These are phyloP conservation scores for Actinernus sp. DNA, from an alignment of 92 coral and sea anemone species.

Conservation along the genomic window DNA sequence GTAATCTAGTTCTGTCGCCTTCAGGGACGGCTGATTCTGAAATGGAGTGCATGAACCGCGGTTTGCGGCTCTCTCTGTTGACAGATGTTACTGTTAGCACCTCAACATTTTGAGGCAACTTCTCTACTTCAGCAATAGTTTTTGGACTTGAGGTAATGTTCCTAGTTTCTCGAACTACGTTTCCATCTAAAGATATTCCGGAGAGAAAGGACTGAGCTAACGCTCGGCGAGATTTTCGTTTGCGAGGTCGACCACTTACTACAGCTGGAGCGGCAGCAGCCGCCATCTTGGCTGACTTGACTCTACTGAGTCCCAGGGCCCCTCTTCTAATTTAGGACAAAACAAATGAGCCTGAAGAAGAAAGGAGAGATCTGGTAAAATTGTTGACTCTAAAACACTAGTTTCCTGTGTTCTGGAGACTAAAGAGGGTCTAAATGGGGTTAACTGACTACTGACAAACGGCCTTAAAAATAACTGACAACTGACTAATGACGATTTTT, in stretches of 20 bases:
- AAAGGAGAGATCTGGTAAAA: too few species aligned
- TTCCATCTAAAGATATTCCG: constrained; percentile 94
- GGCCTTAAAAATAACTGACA: too few species aligned
- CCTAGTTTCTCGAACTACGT: constrained; percentile 35
- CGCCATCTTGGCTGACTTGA: constrained; percentile 79
- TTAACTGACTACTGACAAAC: too few species aligned
- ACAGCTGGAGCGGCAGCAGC: constrained; percentile 74
- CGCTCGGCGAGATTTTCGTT: constrained; percentile 89
- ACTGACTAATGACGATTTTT: too few species aligned
- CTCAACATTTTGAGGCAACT: constrained; percentile 14
- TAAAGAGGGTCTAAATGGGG: too few species aligned
- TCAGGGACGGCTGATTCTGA: constrained; percentile 71
- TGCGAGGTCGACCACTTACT: constrained; percentile 69
- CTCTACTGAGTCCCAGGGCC: constrained; percentile 25
- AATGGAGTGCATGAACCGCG: constrained; percentile 71
- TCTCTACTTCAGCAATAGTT: constrained; percentile 25
- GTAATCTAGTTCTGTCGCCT: constrained; percentile 1
- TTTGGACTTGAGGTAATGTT: not conserved
- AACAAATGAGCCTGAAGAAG: too few species aligned
- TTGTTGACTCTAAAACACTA: too few species aligned
- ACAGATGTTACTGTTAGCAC: not conserved
- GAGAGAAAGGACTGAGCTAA: constrained; percentile 94
- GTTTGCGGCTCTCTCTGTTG: constrained; percentile 35
- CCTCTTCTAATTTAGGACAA: constrained; percentile 59
- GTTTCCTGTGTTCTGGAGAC: too few species aligned